Evolutionary conservation across 2,113 vertebrate species (phyloP).

Genomic region (Prunella himalayana): DNA sequence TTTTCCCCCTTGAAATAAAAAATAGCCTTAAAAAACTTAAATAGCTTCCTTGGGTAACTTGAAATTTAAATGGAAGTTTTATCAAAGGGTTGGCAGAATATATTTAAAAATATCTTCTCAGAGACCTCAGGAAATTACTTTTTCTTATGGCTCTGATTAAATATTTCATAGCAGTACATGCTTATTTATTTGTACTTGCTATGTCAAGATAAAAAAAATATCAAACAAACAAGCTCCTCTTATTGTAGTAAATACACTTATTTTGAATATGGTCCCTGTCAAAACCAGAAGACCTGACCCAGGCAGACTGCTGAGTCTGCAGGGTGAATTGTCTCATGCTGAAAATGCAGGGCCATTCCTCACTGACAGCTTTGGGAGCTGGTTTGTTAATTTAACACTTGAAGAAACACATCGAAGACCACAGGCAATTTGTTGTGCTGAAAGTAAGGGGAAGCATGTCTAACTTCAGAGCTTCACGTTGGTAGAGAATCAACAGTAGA

Average conservation of each 20-base stretch:
- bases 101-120: not conserved
- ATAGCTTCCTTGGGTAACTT: not conserved
- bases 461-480: not conserved
- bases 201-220: not conserved
- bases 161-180: constrained; percentile 10
- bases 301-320: not conserved
- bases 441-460: not conserved
- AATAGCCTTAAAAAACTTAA: not conserved
- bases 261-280: not conserved
- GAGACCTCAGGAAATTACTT: constrained; percentile 24
- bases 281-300: not conserved
- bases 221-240: not conserved
- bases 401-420: not conserved
- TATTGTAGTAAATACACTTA: not conserved
- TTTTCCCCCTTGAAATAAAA: constrained; percentile 2
- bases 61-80: constrained; percentile 26
- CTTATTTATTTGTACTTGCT: constrained; percentile 22
- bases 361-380: not conserved
- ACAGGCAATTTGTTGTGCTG: not conserved
- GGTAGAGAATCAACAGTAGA: not conserved
- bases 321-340: not conserved
- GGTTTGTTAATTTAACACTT: constrained; percentile 26
- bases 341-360: not conserved
- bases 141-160: constrained; percentile 13
- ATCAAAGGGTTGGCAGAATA: not conserved